Base-by-base conservation (phyloP, 1,140 invertebrate species). In the Arion vulgaris region DNA sequence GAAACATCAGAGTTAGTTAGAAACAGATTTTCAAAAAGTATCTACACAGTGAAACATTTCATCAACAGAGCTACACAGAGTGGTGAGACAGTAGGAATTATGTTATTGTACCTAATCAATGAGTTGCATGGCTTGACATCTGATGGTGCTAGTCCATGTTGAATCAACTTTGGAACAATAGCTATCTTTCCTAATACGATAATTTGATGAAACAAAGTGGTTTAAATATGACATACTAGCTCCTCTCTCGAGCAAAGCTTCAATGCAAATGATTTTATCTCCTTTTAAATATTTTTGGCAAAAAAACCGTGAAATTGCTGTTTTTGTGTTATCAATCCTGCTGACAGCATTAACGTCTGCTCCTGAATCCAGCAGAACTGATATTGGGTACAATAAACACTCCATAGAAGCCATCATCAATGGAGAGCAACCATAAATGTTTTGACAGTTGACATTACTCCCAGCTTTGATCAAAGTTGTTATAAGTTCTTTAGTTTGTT, bases 311-410 rank as follows among this genome's bases (percentile, higher is more conserved):
- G 62, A 66, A 66, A 66, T 2, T 32, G 62, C 62, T 32, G 62
- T 66, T 32, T 66, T 66, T 66, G 17, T 32, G n/a, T 66, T 66
- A 66, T 66, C 36, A 26, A 41, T 39, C 36, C 5, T n/a, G 41
- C 71, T 72, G 41, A 45, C 71, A 26, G 41, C 39, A n/a, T 72
- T 72, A n/a, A 45, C 36, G 41, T 72, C 71, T 23, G 71, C 71
- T 26, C 71, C 71, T 5, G 38, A 19, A n/a, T 72, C 28, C 1
- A 72, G 41, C 36, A 72, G n/a, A 5, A 13, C 2, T 28, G 41
- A 41, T 7, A 72, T 26, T 7, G n/a, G 5, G 4, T 32, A 2
- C 28, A 13, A 4, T 26, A 1, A 26, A 7, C 4, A 2, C 2
- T 5, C 7, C 19, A 23, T 39, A 41, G 71, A 11, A 26, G 71